phyloP scores from a whole-genome alignment of 2,797 vertebrate species.

The Cossypha polioptera region DNA sequence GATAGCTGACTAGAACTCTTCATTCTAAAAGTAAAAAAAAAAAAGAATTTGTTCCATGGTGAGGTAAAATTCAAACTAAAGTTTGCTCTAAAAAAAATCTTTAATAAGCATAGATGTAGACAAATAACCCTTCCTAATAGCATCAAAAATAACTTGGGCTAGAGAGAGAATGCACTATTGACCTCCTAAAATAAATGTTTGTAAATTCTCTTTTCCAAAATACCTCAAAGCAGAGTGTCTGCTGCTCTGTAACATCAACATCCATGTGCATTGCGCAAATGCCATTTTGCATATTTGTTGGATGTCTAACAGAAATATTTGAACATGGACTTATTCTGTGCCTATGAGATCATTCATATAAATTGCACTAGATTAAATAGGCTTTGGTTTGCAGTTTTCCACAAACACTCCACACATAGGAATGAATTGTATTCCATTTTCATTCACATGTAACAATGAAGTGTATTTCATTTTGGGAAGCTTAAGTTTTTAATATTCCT shows the following conservation, averaged over 20 bases:
- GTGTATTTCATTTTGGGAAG: constrained; percentile 41
- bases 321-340: constrained; percentile 20
- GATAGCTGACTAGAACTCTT: neutral
- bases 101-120: neutral
- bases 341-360: constrained; percentile 56
- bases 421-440: constrained; percentile 35
- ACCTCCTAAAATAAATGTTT: constrained; percentile 74
- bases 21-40: neutral
- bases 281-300: constrained; percentile 12
- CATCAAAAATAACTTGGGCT: constrained; percentile 28
- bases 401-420: neutral
- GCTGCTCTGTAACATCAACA: constrained; percentile 54
- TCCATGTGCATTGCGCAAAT: constrained; percentile 37
- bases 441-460: neutral
- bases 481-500: constrained; percentile 49
- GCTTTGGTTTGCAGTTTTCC: neutral
- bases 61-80: neutral
- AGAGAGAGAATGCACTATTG: constrained; percentile 33
- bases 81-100: neutral
- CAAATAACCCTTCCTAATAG: neutral
- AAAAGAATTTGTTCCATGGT: neutral
- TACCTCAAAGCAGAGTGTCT: neutral
- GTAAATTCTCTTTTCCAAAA: constrained; percentile 64
- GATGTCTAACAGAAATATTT: constrained; percentile 2
- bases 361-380: constrained; percentile 38